These are phyloP conservation scores for Cancer borealis DNA, from an alignment of 2,888 invertebrate species.

Conservation along the genomic window DNA sequence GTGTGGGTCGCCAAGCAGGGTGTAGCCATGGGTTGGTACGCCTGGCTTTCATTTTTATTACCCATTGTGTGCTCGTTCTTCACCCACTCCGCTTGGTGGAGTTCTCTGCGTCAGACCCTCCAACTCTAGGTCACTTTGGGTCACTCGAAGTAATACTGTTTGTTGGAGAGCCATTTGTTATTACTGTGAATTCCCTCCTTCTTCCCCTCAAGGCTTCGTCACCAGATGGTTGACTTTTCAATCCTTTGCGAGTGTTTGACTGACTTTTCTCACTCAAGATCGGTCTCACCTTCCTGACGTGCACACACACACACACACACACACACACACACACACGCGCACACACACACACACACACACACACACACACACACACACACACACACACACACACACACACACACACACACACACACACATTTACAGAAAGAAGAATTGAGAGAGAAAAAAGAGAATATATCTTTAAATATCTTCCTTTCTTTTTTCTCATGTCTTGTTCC, in stretches of 20 bases:
- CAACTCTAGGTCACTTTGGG: background rate
- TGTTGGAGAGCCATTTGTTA: no score
- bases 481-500: no score
- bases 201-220: no score
- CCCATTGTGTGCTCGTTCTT: slow-evolving; percentile 34
- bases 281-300: background rate
- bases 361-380: background rate
- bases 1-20: background rate
- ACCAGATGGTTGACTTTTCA: background rate
- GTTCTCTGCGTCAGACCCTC: background rate
- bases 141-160: no score
- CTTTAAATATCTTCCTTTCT: background rate
- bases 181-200: no score
- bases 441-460: background rate
- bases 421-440: background rate
- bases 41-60: slow-evolving; percentile 29
- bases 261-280: background rate
- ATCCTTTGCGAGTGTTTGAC: background rate
- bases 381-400: background rate
- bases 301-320: no score
- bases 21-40: background rate
- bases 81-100: background rate
- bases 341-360: background rate
- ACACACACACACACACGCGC: background rate
- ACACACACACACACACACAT: background rate